Conservation (phyloP, 2,888 invertebrate species). For the Nomada lathburiana region DNA sequence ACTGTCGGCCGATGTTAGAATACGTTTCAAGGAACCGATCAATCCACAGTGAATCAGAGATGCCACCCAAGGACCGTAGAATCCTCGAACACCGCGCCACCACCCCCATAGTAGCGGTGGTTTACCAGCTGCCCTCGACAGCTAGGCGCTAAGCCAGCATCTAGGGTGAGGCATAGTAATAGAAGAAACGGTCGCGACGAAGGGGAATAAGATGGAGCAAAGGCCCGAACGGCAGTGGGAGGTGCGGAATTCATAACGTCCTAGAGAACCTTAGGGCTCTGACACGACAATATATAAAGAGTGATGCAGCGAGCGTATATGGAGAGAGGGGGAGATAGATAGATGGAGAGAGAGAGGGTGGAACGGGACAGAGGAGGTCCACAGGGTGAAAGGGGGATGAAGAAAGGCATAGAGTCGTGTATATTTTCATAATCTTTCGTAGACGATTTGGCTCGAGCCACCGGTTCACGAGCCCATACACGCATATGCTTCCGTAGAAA, state of each 20-base stretch:
- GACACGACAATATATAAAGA: slow-evolving; percentile 12
- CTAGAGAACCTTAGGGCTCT: slow-evolving; percentile 2
- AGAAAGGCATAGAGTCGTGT: slow-evolving; percentile 13
- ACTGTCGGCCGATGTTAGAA: neutral
- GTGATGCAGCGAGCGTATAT: neutral
- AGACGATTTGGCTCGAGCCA: slow-evolving; percentile 56
- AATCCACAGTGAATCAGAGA: neutral
- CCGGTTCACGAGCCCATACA: slow-evolving; percentile 45
- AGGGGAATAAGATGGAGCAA: slow-evolving; percentile 15
- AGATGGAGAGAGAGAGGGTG: neutral
- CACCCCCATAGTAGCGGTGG: neutral
- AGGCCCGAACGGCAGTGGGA: slow-evolving; percentile 15
- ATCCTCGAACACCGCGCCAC: neutral
- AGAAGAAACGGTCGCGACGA: neutral
- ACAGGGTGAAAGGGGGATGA: neutral
- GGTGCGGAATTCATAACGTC: slow-evolving; percentile 27
- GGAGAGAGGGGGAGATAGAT: neutral
- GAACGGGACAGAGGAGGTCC: slow-evolving; percentile 1
- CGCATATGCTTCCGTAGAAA: slow-evolving; percentile 65
- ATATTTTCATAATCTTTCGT: slow-evolving; percentile 64
- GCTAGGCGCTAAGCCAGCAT: slow-evolving; percentile 2
- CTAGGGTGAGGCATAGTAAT: slow-evolving; percentile 5
- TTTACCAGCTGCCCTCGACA: slow-evolving; percentile 10
- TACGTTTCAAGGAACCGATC: neutral
- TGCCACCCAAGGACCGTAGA: slow-evolving; percentile 2